Percentiles rank a stretch among this genome's conserved stretches.
phyloP scores from a whole-genome alignment of 2,797 vertebrate genomes.

The Poecilia gillii region DNA sequence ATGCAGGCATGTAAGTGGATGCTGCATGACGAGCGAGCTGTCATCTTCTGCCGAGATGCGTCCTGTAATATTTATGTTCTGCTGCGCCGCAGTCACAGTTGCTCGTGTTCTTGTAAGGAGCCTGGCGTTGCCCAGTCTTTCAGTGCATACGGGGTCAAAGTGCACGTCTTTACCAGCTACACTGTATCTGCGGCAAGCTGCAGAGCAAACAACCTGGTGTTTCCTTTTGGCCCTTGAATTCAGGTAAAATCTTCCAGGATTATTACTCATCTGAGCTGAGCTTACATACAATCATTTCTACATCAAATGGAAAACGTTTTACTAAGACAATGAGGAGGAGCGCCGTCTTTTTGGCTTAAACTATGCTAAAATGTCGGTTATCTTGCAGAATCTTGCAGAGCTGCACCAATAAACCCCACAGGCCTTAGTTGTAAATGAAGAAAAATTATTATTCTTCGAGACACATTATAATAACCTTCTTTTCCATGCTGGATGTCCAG shows the following conservation, averaged over 20 bases:
- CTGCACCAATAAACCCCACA: background rate
- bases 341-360: background rate
- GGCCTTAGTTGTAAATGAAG: slow-evolving; percentile 50
- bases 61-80: slow-evolving; percentile 46
- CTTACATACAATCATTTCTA: slow-evolving; percentile 1
- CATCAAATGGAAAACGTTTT: background rate
- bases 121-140: slow-evolving; percentile 30
- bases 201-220: slow-evolving; percentile 8
- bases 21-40: slow-evolving; percentile 5
- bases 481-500: slow-evolving; percentile 63
- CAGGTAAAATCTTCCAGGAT: slow-evolving; percentile 46
- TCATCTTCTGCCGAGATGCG: slow-evolving; percentile 9
- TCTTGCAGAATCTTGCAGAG: slow-evolving; percentile 6
- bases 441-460: slow-evolving; percentile 42
- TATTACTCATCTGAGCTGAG: slow-evolving; percentile 70
- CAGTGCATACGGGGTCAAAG: slow-evolving; percentile 17
- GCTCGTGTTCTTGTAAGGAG: slow-evolving; percentile 24
- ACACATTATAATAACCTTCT: slow-evolving; percentile 68
- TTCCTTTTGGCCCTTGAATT: slow-evolving; percentile 30
- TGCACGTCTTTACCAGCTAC: background rate
- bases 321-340: background rate
- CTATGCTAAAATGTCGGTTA: background rate
- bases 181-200: slow-evolving; percentile 27
- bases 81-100: slow-evolving; percentile 25
- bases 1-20: slow-evolving; percentile 3